Evolutionary conservation across 2,888 invertebrate species (phyloP).

Genomic region (Apocheima hispidaria): DNA sequence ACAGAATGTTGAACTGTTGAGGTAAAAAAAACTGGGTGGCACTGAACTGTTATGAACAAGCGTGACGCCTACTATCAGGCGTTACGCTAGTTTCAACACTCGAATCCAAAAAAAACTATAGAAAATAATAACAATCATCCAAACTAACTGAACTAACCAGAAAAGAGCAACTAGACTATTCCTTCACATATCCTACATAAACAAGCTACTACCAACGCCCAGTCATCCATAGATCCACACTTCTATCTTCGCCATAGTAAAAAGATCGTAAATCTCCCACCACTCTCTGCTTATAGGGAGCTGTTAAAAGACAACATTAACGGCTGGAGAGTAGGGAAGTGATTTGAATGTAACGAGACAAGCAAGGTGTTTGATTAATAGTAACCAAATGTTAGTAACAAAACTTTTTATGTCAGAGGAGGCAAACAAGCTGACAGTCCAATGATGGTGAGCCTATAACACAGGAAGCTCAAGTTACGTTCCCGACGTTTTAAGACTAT

Average conservation of each 20-base stretch:
- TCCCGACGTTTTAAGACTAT: no score
- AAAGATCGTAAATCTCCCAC: constrained; percentile 66
- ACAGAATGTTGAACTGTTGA: no score
- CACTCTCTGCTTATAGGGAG: constrained; percentile 56
- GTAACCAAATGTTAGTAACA: constrained; percentile 7
- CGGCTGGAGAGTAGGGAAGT: constrained; percentile 42
- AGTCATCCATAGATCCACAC: constrained; percentile 30
- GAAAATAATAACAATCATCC: no score
- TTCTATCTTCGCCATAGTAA: constrained; percentile 73
- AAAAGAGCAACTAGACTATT: neutral
- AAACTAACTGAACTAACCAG: neutral
- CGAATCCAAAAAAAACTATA: no score
- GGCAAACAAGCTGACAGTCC: neutral
- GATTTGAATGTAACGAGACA: constrained; percentile 9
- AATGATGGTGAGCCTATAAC: neutral
- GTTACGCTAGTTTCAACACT: no score
- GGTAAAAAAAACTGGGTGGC: no score
- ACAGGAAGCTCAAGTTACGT: no score
- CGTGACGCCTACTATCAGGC: no score
- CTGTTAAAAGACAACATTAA: constrained; percentile 71
- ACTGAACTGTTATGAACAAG: no score
- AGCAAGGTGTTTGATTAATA: constrained; percentile 13
- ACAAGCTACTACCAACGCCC: constrained; percentile 20
- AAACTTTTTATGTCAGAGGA: neutral
- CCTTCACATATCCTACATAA: constrained; percentile 24